phyloP scores from a whole-genome alignment of 2,113 vertebrate species.

The Cebus imitator region DNA sequence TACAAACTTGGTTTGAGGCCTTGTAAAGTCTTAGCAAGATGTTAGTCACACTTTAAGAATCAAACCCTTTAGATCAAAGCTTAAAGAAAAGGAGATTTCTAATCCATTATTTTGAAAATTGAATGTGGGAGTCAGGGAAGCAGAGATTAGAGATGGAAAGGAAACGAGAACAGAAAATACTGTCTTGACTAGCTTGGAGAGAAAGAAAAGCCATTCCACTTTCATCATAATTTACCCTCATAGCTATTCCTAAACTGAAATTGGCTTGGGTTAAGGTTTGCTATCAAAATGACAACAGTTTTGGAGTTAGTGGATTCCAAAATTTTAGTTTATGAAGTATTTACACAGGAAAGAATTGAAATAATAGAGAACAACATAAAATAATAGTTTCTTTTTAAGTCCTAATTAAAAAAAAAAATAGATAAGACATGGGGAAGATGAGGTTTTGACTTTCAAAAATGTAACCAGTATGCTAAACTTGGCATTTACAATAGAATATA shows the following conservation, averaged over 20 bases:
- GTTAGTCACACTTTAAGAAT: conserved; percentile 17
- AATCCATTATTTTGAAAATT: not conserved
- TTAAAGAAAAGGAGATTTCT: not conserved
- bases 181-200: not conserved
- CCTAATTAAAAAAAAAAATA: not conserved
- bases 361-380: not conserved
- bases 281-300: not conserved
- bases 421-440: not conserved
- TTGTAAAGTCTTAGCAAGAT: conserved; percentile 29
- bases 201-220: not conserved
- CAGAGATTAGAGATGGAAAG: not conserved
- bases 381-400: not conserved
- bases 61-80: not conserved
- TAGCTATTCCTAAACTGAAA: not conserved
- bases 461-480: not conserved
- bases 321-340: not conserved
- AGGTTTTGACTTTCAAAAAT: not conserved
- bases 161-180: not conserved
- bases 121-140: not conserved
- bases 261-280: not conserved
- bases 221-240: not conserved
- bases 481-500: not conserved
- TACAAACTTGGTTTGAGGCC: not conserved
- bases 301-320: not conserved
- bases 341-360: not conserved